Evolutionary conservation across 2,888 invertebrate genomes (phyloP).

Genomic region (Plusia festucae): DNA sequence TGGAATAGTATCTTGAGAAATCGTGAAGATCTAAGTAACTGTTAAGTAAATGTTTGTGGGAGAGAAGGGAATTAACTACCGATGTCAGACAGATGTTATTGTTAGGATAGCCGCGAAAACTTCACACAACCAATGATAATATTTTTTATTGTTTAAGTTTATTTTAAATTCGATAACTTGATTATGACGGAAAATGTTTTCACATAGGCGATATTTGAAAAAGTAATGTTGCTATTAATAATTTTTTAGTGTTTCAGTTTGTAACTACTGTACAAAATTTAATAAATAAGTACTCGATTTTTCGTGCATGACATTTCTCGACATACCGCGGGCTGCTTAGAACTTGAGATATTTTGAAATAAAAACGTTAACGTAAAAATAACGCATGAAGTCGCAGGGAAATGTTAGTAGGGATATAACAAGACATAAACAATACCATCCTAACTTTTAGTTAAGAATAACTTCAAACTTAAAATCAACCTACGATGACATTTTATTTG

Average conservation of each 20-base stretch:
- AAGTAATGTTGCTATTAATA: no score
- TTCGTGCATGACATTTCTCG: no score
- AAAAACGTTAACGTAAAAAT: no score
- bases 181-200: no score
- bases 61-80: not conserved
- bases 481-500: not conserved
- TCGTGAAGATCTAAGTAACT: slow-evolving; percentile 22
- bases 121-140: not conserved
- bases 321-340: no score
- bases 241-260: no score
- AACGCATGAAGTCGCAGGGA: no score
- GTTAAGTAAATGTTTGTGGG: slow-evolving; percentile 41
- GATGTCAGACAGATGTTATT: slow-evolving; percentile 32
- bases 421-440: not conserved
- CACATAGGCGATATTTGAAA: no score
- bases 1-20: slow-evolving; percentile 28
- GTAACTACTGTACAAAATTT: no score
- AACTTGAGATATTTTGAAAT: no score
- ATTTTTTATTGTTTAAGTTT: not conserved
- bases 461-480: slow-evolving; percentile 1
- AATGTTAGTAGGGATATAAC: no score
- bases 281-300: no score
- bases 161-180: not conserved
- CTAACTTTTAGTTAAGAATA: not conserved
- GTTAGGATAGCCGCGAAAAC: slow-evolving; percentile 1